Percentiles rank a stretch among this genome's conserved stretches.
phyloP scores from a whole-genome alignment of 1,140 invertebrate species.

The Mercenaria mercenaria region DNA sequence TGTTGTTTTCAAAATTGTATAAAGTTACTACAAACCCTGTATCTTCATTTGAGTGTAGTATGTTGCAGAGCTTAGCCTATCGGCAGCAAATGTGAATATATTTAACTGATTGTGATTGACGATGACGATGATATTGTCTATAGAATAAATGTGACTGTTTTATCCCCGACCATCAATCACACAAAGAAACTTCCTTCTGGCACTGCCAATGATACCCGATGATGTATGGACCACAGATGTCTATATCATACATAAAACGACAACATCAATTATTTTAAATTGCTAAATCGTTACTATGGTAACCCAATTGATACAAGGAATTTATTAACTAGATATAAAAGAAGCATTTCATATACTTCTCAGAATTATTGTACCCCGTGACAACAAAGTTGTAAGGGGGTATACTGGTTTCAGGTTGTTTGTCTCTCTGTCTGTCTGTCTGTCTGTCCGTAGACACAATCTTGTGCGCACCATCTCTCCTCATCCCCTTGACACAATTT shows the following conservation, averaged over 20 bases:
- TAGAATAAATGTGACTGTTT: conserved; percentile 26
- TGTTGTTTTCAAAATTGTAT: no score
- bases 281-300: conserved; percentile 51
- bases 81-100: not conserved
- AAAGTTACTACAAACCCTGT: no score
- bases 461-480: no score
- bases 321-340: not conserved
- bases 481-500: no score
- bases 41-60: not conserved
- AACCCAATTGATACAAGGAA: conserved; percentile 41
- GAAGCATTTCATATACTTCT: no score
- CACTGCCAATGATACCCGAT: conserved; percentile 18
- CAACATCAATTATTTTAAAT: conserved; percentile 67
- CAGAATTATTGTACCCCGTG: no score
- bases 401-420: no score
- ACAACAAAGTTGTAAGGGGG: no score
- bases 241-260: conserved; percentile 61
- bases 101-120: conserved; percentile 6
- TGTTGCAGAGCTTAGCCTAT: not conserved
- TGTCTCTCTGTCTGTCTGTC: no score
- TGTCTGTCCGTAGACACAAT: no score
- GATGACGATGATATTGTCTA: conserved; percentile 24
- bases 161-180: conserved; percentile 39
- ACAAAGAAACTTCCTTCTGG: not conserved
- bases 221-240: conserved; percentile 62